Evolutionary conservation across 2,113 vertebrate genomes (phyloP).

Genomic region (Motacilla alba): DNA sequence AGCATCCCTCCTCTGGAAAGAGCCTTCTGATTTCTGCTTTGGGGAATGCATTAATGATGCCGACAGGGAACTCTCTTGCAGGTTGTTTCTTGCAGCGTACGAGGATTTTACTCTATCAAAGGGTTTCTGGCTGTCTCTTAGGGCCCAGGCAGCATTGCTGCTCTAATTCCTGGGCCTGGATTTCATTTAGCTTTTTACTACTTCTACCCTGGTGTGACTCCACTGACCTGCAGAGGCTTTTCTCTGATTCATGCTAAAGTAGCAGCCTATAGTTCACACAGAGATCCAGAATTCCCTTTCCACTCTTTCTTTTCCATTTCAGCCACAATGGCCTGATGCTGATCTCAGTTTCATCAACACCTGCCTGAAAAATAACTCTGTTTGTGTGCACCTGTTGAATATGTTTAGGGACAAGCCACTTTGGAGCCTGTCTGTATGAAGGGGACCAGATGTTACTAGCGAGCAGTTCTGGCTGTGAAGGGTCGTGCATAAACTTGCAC

Average conservation of each 20-base stretch:
- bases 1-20: not conserved
- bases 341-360: not conserved
- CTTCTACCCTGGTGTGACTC: not conserved
- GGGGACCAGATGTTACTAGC: rapidly evolving
- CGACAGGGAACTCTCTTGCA: conserved; percentile 6
- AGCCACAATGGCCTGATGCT: not conserved
- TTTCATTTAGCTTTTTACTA: not conserved
- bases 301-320: not conserved
- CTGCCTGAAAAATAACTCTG: not conserved
- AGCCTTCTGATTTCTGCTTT: conserved; percentile 52
- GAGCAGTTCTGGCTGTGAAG: not conserved
- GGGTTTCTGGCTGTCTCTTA: conserved; percentile 15
- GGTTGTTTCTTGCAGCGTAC: not conserved
- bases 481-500: not conserved
- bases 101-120: conserved; percentile 47
- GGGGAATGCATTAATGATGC: conserved; percentile 55
- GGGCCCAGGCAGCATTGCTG: not conserved
- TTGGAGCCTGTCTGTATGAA: not conserved
- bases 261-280: not conserved
- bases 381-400: not conserved
- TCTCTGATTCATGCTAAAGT: not conserved
- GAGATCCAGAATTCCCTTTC: not conserved
- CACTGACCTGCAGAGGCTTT: not conserved
- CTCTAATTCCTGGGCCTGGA: conserved; percentile 4
- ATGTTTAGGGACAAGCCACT: not conserved